A percentile compares a stretch with the other conserved stretches of the same genome.
These are phyloP conservation scores for Acanthopagrus latus DNA, from an alignment of 2,797 vertebrate genomes.

Conservation along the genomic window DNA sequence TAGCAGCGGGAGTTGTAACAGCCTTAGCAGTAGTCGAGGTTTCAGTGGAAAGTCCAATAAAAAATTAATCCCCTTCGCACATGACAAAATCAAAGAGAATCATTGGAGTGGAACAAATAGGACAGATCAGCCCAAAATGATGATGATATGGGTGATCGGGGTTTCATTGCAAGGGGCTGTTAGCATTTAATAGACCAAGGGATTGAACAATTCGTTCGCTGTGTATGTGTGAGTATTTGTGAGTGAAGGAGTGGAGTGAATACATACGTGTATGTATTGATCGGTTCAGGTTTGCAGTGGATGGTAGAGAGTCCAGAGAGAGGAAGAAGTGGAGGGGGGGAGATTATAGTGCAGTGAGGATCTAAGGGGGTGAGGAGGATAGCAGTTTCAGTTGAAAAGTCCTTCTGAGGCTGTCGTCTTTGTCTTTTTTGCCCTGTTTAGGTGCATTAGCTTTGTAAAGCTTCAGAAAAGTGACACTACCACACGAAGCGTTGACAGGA, in stretches of 20 bases:
- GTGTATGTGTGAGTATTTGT: slow-evolving; percentile 7
- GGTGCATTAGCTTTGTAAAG: slow-evolving; percentile 28
- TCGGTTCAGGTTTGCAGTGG: slow-evolving; percentile 34
- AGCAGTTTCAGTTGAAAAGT: slow-evolving; percentile 35
- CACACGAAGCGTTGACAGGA: slow-evolving; percentile 33
- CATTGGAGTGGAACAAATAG: slow-evolving; percentile 33
- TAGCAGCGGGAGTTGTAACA: background rate
- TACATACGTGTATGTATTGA: slow-evolving; percentile 43
- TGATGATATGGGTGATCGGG: slow-evolving; percentile 34
- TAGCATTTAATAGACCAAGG: slow-evolving; percentile 48
- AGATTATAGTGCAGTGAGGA: background rate
- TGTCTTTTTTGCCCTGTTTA: slow-evolving; percentile 24
- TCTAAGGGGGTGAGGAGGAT: background rate
- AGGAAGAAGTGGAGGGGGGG: background rate
- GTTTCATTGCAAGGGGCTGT: slow-evolving; percentile 45
- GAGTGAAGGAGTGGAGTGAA: slow-evolving; percentile 19
- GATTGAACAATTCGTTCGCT: slow-evolving; percentile 25
- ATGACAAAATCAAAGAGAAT: slow-evolving; percentile 43
- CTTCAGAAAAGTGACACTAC: slow-evolving; percentile 23
- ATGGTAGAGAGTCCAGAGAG: slow-evolving; percentile 30
- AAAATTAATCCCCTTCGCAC: slow-evolving; percentile 2
- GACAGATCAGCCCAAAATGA: slow-evolving; percentile 49
- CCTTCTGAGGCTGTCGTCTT: slow-evolving; percentile 43
- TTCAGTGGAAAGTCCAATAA: slow-evolving; percentile 13
- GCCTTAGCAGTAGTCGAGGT: background rate